phyloP scores from a whole-genome alignment of 2,797 vertebrate species.

The Chromobotia macracanthus region DNA sequence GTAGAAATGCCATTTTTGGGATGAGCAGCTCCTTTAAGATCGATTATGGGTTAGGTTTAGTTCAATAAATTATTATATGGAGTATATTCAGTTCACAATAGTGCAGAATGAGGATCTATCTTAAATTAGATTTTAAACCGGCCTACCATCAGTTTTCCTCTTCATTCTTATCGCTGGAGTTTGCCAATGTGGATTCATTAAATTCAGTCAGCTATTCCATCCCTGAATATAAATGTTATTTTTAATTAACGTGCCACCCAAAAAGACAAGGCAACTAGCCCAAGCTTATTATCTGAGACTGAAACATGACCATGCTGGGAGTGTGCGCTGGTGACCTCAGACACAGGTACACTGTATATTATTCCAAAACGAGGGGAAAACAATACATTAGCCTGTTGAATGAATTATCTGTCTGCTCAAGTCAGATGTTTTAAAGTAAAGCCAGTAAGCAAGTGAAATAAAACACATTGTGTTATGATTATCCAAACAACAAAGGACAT shows the following conservation, averaged over 20 bases:
- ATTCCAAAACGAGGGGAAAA: constrained; percentile 33
- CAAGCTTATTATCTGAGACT: constrained; percentile 58
- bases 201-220: constrained; percentile 47
- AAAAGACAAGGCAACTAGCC: constrained; percentile 58
- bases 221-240: constrained; percentile 59
- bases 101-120: constrained; percentile 3
- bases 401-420: constrained; percentile 33
- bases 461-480: not conserved
- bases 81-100: constrained; percentile 10
- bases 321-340: constrained; percentile 45
- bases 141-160: not conserved
- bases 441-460: constrained; percentile 23
- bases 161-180: constrained; percentile 10
- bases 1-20: not conserved
- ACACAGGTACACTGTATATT: constrained; percentile 30
- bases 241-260: constrained; percentile 60
- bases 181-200: constrained; percentile 40
- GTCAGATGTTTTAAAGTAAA: constrained; percentile 30
- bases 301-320: constrained; percentile 49
- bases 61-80: not conserved
- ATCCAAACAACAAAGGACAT: not conserved
- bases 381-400: constrained; percentile 26
- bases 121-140: constrained; percentile 30
- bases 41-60: not conserved
- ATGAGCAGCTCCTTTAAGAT: not conserved